A percentile compares a stretch with the other conserved stretches of the same genome.
Conservation (phyloP, 2,888 invertebrate genomes). For the Herminia tarsipennalis region DNA sequence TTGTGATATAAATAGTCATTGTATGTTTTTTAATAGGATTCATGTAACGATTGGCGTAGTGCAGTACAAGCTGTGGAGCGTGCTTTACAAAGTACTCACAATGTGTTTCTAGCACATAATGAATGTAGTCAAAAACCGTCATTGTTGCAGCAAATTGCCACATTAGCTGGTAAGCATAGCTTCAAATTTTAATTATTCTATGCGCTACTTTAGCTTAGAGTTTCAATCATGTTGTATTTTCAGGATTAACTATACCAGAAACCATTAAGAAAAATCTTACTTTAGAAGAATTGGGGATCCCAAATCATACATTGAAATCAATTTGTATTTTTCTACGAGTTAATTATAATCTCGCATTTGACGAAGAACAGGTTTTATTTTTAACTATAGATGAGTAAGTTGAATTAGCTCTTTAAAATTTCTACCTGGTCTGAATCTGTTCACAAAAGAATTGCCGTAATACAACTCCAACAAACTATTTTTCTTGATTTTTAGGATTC, state of each 20-base stretch:
- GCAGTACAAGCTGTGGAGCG: conserved; percentile 27
- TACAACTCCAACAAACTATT: no score
- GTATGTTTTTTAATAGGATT: neutral
- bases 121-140: conserved; percentile 3
- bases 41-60: neutral
- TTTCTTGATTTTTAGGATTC: no score
- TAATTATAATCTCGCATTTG: conserved; percentile 6
- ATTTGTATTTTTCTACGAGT: neutral
- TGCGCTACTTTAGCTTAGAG: no score
- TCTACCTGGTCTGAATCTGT: no score
- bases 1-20: no score
- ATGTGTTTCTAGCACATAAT: conserved; percentile 17
- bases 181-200: no score
- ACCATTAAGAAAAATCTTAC: neutral
- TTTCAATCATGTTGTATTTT: neutral
- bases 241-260: conserved; percentile 28
- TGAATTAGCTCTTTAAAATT: no score
- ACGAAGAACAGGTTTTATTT: conserved; percentile 13
- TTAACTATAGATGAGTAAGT: no score
- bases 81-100: conserved; percentile 24
- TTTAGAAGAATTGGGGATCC: conserved; percentile 2
- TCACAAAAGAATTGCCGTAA: no score
- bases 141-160: conserved; percentile 35
- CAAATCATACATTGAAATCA: conserved; percentile 30
- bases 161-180: conserved; percentile 28